Evolutionary conservation across 2,888 invertebrate species (phyloP), one percentile per base, ranked within the genome.

Genomic region (Drosophila gaucha): DNA sequence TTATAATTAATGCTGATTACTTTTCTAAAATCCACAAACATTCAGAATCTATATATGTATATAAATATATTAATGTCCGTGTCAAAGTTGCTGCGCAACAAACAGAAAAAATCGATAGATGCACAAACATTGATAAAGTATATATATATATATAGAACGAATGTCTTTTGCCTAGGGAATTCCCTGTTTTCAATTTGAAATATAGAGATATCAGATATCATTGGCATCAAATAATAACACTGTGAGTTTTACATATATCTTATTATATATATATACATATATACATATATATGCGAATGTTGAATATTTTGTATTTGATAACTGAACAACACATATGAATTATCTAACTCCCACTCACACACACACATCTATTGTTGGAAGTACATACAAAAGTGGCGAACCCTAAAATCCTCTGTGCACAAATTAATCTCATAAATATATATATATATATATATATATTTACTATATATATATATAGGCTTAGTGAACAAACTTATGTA

Each of bases 241-340:
- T 59, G 56, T 78, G 62, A 77, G 63, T 52, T 54, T 58, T 57
- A 67, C 35, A 60, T 64, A 76, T 60, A 52, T 55, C 36, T 62
- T 67, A 67, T n/a, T n/a, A n/a, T n/a, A n/a, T n/a, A n/a, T n/a
- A n/a, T n/a, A n/a, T 70, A 22, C 8, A 22, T 5, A 46, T 22
- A 47, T 22, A 33, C 6, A 33, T 16, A 35, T 74, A 74, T 68
- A 68, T 74, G 86, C 83, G 63, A 71, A 72, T 83, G 80, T 80
- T 80, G 67, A 86, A 74, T 80, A 80, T 87, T 80, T 84, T 72
- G 56, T 77, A 80, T 78, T 77, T 70, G 31, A 63, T 49, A 51
- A 63, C 31, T 50, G 57, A 74, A 77, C 56, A 57, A 86, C 58
- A 86, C 86, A 85, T 85, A 80, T 80, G 85, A 80, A 80, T 80